Evolutionary conservation across 2,888 invertebrate genomes (phyloP), one percentile per base, ranked within the genome.

Genomic region (Scaptomyza caliginosa): DNA sequence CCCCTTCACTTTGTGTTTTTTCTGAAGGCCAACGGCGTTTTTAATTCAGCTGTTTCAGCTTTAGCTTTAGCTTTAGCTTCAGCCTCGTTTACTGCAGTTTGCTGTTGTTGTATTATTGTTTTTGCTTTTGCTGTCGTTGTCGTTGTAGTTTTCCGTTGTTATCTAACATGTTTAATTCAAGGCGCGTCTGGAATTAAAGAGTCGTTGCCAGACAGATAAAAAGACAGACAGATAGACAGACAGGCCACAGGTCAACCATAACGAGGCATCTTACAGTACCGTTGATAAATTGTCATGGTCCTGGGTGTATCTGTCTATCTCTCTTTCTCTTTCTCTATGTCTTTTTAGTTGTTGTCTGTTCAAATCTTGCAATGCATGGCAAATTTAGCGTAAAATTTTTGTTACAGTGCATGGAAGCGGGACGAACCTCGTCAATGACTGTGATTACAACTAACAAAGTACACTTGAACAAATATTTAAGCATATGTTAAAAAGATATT

Each of bases 151-250:
- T 55, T 36, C 51, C 45, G 67, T 65, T 81, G 86, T 84, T 86
- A 81, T 82, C 85, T 86, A 86, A 86, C 87, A 78, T 82, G 82
- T 71, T 81, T 86, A 85, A 86, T 81, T 86, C 82, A 84, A 86
- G 86, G 80, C 74, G 74, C 77, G 64, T 80, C 84, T 58, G 85
- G 67, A 84, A 81, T 85, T 81, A 85, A 86, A 86, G 85, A 67
- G 52, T 68, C 28, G 42, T 66, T 34, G 50, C 51, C 21, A 39
- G 28, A 30, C 23, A 4, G 36, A 13, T 2, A 13, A 16, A 39
- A 11, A 39, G 19, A 36, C 19, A 45, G 36, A 30, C 23, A 8
- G 34, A 34, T 8, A 34, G 34, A 38, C 19, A 19, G 19, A 38
- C 46, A 30, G 30, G 10, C 45, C 43, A 50, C 48, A 75, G 72